Percentiles rank a stretch among this genome's conserved stretches.
phyloP scores from a whole-genome alignment of 2,797 vertebrate species.

The Falco concolor region DNA sequence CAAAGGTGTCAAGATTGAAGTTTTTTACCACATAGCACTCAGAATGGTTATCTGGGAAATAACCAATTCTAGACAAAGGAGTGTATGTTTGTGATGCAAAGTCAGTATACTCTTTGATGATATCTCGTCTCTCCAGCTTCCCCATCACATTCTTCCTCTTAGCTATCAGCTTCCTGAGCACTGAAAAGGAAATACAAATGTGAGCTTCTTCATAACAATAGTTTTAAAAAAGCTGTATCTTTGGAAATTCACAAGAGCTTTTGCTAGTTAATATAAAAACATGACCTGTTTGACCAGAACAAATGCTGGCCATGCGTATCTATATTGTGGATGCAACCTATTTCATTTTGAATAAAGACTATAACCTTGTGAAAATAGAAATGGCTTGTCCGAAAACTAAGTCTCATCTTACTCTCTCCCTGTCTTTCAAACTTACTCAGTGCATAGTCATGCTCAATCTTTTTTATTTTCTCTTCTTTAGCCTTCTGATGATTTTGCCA shows the following conservation, averaged over 20 bases:
- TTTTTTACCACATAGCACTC: slow-evolving; percentile 70
- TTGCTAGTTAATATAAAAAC: not conserved
- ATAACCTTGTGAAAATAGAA: not conserved
- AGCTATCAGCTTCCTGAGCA: slow-evolving; percentile 80
- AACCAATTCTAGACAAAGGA: slow-evolving; percentile 70
- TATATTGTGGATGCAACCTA: not conserved
- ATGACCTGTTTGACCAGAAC: not conserved
- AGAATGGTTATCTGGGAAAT: slow-evolving; percentile 72
- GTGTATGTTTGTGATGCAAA: slow-evolving; percentile 73
- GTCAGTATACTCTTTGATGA: slow-evolving; percentile 75
- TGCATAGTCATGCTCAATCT: slow-evolving; percentile 73
- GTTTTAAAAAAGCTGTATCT: not conserved
- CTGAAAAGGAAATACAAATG: slow-evolving; percentile 69
- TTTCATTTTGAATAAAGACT: not conserved
- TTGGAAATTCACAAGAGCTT: not conserved
- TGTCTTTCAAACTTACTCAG: slow-evolving; percentile 70
- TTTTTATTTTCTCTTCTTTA: slow-evolving; percentile 74
- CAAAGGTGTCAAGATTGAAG: slow-evolving; percentile 79
- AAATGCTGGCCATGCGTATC: not conserved
- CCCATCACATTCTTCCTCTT: slow-evolving; percentile 76
- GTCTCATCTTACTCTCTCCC: not conserved
- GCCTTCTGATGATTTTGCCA: slow-evolving; percentile 74
- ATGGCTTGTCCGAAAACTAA: not conserved
- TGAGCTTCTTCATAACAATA: not conserved
- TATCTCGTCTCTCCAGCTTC: slow-evolving; percentile 73